Evolutionary conservation across 2,888 invertebrate species (phyloP), one percentile per base, ranked within the genome.

Genomic region (Odontomyia ornata): DNA sequence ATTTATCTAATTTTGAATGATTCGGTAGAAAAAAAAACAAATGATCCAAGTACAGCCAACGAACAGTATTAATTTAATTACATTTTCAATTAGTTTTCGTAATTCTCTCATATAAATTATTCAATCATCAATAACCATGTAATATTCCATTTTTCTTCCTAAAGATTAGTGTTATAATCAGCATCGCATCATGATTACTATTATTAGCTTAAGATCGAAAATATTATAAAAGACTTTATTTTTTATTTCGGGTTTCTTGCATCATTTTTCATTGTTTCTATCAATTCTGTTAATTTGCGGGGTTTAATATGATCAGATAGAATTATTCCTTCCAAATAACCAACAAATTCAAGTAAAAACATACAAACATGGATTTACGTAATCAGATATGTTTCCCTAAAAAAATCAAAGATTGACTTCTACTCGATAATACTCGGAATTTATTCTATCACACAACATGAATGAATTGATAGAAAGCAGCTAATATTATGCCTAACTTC

Each of bases 191-290:
- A n/a, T 27, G 13, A 52, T 52, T 52, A 52, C 15, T 52, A 9
- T 52, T 9, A 13, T 60, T 25, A 23, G 57, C 57, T 60, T 60
- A 60, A 18, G 25, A 25, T 30, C 64, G 11, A 64, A 30, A 23
- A 64, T n/a, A 64, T 64, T 64, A 64, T 30, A 64, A 64, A 64
- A 64, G 64, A 64, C 64, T 30, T 27, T 60, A 9, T n/a, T 13
- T 52, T n/a, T 18, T n/a, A 25, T 9, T 64, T n/a, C 3, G 18
- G 18, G 9, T 28, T 23, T 64, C 23, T 60, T 18, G 5, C 36
- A 5, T 36, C 5, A 5, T 36, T 36, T 23, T 60, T 60, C 60
- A 60, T 18, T 60, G 11, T n/a, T 30, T 64, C 64, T 30, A 64
- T 64, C 64, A 64, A 64, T 64, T 23, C 28, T 4, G 25, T 30